Evolutionary conservation across 1,140 invertebrate genomes (phyloP), one percentile per base, ranked within the genome.

Genomic region (Lasaia peninsularis): DNA sequence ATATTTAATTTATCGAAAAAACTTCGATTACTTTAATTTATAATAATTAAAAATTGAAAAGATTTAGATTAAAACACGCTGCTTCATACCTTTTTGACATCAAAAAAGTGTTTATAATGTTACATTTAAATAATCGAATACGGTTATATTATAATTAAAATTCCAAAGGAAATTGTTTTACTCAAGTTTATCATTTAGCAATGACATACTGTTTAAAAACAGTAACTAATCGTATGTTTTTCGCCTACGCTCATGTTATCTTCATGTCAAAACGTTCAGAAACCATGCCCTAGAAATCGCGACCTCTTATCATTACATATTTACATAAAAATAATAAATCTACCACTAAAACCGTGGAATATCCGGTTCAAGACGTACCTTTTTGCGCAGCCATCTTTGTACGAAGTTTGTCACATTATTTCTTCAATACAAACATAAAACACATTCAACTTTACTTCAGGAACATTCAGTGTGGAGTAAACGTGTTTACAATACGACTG

Each of bases 401-500:
- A 60, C 56, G 51, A 60, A 72, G 54, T 69, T 58, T 69, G 61
- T 63, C 58, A 71, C 85, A 88, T 88, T 69, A 75, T 86, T 74
- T 73, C 64, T 55, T 67, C 66, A 60, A 73, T 64, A 72, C 55
- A 68, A 62, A 75, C 71, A 78, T 75, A 75, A 28, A 48, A 16
- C 16, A 37, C 24, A 55, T 24, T 55, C 24, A 24, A 31, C 16
- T 55, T 14, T 14, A 24, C 33, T 37, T 16, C 24, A 40, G 9
- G 60, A 63, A 64, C 66, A 56, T 69, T 57, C 54, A 20, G 40
- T 54, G 20, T 40, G 37, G 34, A 62, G 53, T 60, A 58, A 78
- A 82, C 78, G 83, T 83, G 81, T 85, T 84, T 78, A 77, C 79
- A 77, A 80, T 79, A 68, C 73, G 72, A 78, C 73, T 74, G 78